phyloP scores from a whole-genome alignment of 2,888 invertebrate species.

The Apocheima hispidaria region DNA sequence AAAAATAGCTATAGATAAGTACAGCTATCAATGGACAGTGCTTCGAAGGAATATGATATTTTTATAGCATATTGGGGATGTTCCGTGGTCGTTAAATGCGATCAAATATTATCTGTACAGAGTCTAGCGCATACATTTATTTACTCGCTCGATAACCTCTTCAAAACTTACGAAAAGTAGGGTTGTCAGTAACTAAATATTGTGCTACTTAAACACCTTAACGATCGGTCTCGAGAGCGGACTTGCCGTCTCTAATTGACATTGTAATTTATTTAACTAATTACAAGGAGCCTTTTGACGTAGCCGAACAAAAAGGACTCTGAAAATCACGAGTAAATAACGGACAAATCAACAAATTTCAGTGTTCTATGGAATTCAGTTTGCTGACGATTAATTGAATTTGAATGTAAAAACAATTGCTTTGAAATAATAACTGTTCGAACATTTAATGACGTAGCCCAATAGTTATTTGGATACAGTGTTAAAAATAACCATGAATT shows the following conservation, averaged over 20 bases:
- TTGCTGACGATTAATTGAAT: slow-evolving; percentile 28
- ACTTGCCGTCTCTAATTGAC: slow-evolving; percentile 53
- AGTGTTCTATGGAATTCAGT: slow-evolving; percentile 8
- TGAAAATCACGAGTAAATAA: slow-evolving; percentile 44
- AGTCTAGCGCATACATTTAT: slow-evolving; percentile 12
- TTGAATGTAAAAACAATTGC: slow-evolving; percentile 21
- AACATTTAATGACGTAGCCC: neutral
- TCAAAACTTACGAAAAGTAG: neutral
- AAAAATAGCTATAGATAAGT: slow-evolving; percentile 14
- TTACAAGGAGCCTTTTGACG: slow-evolving; percentile 57
- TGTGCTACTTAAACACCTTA: slow-evolving; percentile 38
- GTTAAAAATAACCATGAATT: neutral
- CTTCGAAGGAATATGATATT: slow-evolving; percentile 9
- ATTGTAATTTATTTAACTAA: slow-evolving; percentile 63
- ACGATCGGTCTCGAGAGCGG: slow-evolving; percentile 39
- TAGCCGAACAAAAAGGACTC: slow-evolving; percentile 47
- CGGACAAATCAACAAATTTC: slow-evolving; percentile 38
- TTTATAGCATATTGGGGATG: slow-evolving; percentile 26
- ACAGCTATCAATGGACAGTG: slow-evolving; percentile 5
- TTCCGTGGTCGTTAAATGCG: slow-evolving; percentile 20
- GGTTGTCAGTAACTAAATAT: slow-evolving; percentile 16
- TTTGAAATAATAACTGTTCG: neutral
- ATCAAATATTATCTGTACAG: slow-evolving; percentile 16
- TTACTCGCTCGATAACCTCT: neutral
- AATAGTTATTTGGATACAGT: neutral